Percentiles rank a stretch among this genome's conserved stretches.
Evolutionary conservation across 2,113 vertebrate species (phyloP).

Genomic region (Gymnocephalus cernua): DNA sequence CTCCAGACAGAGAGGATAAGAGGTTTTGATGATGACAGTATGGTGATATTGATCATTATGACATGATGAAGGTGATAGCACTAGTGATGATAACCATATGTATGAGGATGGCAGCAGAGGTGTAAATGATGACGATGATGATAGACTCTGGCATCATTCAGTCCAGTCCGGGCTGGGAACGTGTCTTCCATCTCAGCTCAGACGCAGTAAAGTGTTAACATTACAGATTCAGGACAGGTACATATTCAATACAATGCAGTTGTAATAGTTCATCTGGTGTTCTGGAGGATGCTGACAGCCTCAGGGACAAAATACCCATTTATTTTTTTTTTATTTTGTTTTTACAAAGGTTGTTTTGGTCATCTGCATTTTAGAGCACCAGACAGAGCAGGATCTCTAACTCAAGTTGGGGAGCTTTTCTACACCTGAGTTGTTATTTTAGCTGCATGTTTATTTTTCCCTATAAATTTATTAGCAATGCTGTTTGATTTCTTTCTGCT

Average conservation of each 20-base stretch:
- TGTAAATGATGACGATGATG: constrained; percentile 15
- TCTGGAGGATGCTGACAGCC: constrained; percentile 38
- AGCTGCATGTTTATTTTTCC: constrained; percentile 16
- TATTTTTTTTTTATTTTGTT: neutral
- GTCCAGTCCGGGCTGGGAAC: constrained; percentile 8
- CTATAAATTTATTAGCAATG: constrained; percentile 25
- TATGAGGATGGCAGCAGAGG: constrained; percentile 20
- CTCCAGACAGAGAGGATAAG: constrained; percentile 45
- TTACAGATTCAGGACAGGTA: constrained; percentile 35
- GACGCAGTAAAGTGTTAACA: neutral
- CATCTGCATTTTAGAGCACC: constrained; percentile 36
- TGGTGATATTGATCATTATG: constrained; percentile 41
- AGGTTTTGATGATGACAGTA: constrained; percentile 25
- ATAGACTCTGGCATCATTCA: constrained; percentile 4
- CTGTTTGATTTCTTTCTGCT: constrained; percentile 28
- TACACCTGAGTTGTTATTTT: constrained; percentile 1
- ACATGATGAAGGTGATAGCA: constrained; percentile 38
- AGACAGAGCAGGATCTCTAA: constrained; percentile 2
- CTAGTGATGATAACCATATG: constrained; percentile 46
- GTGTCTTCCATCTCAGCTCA: constrained; percentile 24
- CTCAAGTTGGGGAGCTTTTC: neutral
- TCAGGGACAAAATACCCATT: constrained; percentile 41
- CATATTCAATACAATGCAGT: constrained; percentile 19
- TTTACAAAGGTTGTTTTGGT: constrained; percentile 42
- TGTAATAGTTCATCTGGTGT: constrained; percentile 47